Base-by-base conservation (phyloP, 2,888 invertebrate genomes). In the Oxyteleia sp. region DNA sequence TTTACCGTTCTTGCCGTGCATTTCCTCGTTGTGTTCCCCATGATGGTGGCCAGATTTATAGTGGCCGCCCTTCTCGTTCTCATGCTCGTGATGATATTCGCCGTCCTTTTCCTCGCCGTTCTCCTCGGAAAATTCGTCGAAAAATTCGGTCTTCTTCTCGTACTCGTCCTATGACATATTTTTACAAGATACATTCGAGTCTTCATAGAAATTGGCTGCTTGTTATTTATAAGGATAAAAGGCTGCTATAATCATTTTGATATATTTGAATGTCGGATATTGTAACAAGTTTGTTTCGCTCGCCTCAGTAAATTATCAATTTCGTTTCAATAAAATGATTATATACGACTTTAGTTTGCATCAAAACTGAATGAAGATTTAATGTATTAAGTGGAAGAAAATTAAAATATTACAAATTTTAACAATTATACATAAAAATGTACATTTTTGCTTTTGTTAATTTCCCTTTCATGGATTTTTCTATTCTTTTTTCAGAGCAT, bases 81-180 rank as follows among this genome's bases (percentile, higher is more conserved):
- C 93, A 71, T 95, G 94, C 43, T 95, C 95, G 18, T 94, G 93
- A 84, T 95, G 94, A 89, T 93, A 95, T 0, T 94, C 96, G 0
- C 96, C 96, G 76, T 95, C 95, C 83, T 96, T 96, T 87, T 96
- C 96, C 51, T 94, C 94, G 23, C 95, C 96, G 0, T 94, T 95
- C 1, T 95, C 95, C 84, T 96, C 96, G 29, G 96, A 95, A 75
- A 95, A 95, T 90, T 96, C 96, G 89, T 96, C 96, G 89, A 96
- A 96, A 94, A 96, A 96, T 89, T 96, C 96, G 32, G 96, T 95
- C 80, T 96, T 96, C 90, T 96, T 96, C 89, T 96, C 95, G 89
- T 95, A 96, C 88, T 96, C 96, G 86, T 96, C 96, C 91, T 93
- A 79, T n/a, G 35, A 83, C 29, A 64, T 13, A 80, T 18, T 49